A percentile compares a stretch with the other conserved stretches of the same genome.
Evolutionary conservation across 2,113 vertebrate species (phyloP).

Genomic region (Haliaeetus leucogaster): DNA sequence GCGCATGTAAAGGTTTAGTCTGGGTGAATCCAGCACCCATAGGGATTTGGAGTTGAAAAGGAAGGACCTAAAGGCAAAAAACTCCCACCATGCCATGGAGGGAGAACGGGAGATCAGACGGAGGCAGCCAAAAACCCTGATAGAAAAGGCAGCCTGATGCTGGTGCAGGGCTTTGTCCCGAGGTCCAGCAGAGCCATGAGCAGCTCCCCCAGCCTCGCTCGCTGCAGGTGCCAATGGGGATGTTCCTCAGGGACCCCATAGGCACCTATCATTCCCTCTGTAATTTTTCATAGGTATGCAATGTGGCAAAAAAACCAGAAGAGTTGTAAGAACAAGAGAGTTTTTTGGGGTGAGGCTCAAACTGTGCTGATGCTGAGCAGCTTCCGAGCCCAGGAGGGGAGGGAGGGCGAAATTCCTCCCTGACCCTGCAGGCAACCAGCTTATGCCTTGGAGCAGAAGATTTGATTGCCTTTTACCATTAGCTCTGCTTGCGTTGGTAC

Average conservation of each 20-base stretch:
- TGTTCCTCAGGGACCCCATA: neutral
- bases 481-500: conserved; percentile 27
- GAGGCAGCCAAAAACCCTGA: neutral
- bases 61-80: neutral
- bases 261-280: neutral
- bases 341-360: neutral
- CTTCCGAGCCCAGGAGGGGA: neutral
- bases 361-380: neutral
- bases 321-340: neutral
- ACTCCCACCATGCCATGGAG: neutral
- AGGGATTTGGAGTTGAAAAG: neutral
- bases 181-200: neutral
- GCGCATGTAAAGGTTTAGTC: neutral
- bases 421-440: conserved; percentile 5
- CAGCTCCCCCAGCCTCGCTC: fast-evolving
- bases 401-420: neutral
- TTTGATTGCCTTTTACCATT: conserved; percentile 56
- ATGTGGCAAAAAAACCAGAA: neutral
- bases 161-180: fast-evolving
- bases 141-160: neutral
- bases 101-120: neutral
- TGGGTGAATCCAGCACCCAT: neutral
- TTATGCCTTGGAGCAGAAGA: conserved; percentile 49
- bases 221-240: fast-evolving
- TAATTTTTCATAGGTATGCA: neutral